Percentiles rank a stretch among this genome's conserved stretches.
phyloP scores from a whole-genome alignment of 2,797 vertebrate species.

The Gymnoscopelus microlampas region DNA sequence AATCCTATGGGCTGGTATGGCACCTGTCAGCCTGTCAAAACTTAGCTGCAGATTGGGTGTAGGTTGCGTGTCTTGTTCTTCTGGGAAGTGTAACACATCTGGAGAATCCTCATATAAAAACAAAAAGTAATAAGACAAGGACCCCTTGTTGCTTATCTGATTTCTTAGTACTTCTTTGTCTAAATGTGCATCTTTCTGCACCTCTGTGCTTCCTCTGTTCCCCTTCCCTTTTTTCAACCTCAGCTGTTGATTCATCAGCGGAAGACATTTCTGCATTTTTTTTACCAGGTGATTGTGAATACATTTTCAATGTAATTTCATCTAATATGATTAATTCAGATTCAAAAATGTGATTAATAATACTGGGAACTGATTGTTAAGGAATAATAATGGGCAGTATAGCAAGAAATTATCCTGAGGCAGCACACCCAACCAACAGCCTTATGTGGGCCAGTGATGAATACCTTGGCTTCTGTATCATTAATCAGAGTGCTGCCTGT shows the following conservation, averaged over 20 bases:
- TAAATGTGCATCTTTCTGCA: neutral
- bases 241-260: too few relatives aligned
- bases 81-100: slow-evolving; percentile 17
- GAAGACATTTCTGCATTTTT: neutral
- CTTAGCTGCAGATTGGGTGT: too few relatives aligned
- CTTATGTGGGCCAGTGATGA: slow-evolving; percentile 69
- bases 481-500: slow-evolving; percentile 71
- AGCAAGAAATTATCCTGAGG: slow-evolving; percentile 29
- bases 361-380: slow-evolving; percentile 47
- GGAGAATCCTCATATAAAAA: slow-evolving; percentile 21
- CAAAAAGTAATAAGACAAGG: neutral
- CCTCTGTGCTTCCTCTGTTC: neutral
- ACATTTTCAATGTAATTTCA: slow-evolving; percentile 24
- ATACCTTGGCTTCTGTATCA: slow-evolving; percentile 65
- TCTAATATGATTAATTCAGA: too few relatives aligned
- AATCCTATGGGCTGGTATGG: too few relatives aligned
- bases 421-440: slow-evolving; percentile 39
- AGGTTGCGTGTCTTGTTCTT: slow-evolving; percentile 7
- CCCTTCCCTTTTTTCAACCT: neutral
- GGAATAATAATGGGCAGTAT: slow-evolving; percentile 23
- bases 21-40: too few relatives aligned
- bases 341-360: too few relatives aligned
- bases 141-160: neutral
- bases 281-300: slow-evolving; percentile 11
- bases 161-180: neutral